These are phyloP conservation scores for Thera obeliscata DNA, from an alignment of 2,888 invertebrate genomes.

Conservation along the genomic window DNA sequence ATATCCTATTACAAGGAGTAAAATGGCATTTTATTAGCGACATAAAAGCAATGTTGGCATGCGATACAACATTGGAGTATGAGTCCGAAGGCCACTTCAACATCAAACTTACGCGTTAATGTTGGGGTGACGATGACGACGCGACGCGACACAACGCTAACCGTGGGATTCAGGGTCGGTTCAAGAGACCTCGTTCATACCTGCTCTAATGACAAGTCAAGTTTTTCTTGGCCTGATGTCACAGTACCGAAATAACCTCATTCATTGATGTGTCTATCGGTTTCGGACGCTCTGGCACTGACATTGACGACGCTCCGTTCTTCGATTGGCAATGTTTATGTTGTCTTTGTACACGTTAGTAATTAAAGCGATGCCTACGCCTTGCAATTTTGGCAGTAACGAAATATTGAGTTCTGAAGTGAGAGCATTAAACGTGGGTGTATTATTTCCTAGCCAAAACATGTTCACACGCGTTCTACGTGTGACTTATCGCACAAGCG, in stretches of 20 bases:
- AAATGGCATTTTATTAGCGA: conserved; percentile 8
- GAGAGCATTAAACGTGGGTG: conserved; percentile 61
- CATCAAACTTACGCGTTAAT: conserved; percentile 14
- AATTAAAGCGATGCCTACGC: conserved; percentile 37
- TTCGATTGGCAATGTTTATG: conserved; percentile 66
- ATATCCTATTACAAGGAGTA: conserved; percentile 29
- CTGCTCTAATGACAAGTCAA: conserved; percentile 61
- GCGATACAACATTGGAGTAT: conserved; percentile 21
- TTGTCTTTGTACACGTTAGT: conserved; percentile 36
- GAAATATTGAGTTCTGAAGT: conserved; percentile 40
- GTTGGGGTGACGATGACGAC: background rate
- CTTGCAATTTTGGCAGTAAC: conserved; percentile 42
- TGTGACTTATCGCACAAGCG: conserved; percentile 56
- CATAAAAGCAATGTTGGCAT: conserved; percentile 20
- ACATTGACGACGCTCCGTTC: conserved; percentile 69
- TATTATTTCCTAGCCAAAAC: conserved; percentile 66
- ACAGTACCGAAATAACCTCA: conserved; percentile 65
- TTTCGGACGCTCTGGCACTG: conserved; percentile 75
- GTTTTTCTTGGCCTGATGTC: conserved; percentile 71
- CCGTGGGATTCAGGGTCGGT: conserved; percentile 46
- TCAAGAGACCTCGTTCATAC: conserved; percentile 46
- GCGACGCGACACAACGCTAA: conserved; percentile 14
- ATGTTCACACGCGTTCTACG: conserved; percentile 52
- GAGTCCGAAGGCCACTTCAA: conserved; percentile 20
- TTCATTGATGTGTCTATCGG: conserved; percentile 74